Base-by-base conservation (phyloP, 2,888 invertebrate species). In the Tenthredo amoena region DNA sequence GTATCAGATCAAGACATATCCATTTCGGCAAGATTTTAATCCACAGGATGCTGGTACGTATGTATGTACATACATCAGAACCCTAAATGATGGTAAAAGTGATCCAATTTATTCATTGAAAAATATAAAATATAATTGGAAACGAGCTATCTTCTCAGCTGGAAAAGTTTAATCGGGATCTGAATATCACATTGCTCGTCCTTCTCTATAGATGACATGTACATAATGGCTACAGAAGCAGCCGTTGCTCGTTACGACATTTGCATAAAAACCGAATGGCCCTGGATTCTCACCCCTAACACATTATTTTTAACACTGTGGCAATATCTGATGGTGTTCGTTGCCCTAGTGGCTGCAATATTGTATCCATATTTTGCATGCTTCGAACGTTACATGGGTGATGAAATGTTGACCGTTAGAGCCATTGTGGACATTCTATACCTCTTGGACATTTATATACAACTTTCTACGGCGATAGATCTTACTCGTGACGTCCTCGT, bases 151-250 rank as follows among this genome's bases (percentile, higher is more conserved):
- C 62, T n/a, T 10, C 62, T 26, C 26, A 26, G 10, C 1, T 26
- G 26, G 12, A 10, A 62, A 21, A 21, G 26, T 26, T 62, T 55
- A 4, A 62, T 62, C 9, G 62, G 10, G 31, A 15, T 47, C 15
- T 26, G 6, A 55, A 55, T n/a, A 21, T 47, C 43, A 47, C 43
- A 74, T 76, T 76, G 21, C 47, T 26, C 62, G 21, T 21, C 62
- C 12, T 62, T 10, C 9, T n/a, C 62, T 62, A 21, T 21, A 81
- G 79, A 58, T 21, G 79, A 81, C 12, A 81, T 81, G 79, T 81
- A 81, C 79, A 58, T 81, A 62, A 81, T 81, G 79, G 79, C 79
- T 15, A 81, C 79, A 10, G 79, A 81, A 62, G 79, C 79, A 62
- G 79, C 79, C n/a, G 79, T 81, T 31, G 79, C 79, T 62, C 58